Conservation (phyloP, 1,140 invertebrate species). For the Aphelenchoides avenae region DNA sequence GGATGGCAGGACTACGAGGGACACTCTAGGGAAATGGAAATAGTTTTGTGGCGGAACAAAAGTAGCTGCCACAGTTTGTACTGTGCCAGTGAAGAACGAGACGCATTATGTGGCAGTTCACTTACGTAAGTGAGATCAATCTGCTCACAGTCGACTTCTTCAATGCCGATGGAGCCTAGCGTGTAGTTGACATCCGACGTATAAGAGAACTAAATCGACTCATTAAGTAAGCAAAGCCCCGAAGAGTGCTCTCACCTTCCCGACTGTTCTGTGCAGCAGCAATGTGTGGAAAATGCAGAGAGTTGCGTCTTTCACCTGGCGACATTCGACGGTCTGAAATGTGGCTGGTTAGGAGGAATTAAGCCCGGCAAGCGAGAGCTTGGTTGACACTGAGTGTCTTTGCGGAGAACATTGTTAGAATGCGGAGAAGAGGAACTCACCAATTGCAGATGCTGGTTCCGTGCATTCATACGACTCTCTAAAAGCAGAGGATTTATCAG, state of each 20-base stretch:
- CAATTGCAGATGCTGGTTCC: constrained; percentile 43
- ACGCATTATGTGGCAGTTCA: neutral
- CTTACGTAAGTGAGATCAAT: constrained; percentile 49
- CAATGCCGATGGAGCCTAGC: constrained; percentile 38
- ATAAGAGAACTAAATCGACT: constrained; percentile 32
- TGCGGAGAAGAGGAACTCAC: constrained; percentile 25
- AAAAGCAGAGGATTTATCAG: no score
- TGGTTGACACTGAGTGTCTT: neutral
- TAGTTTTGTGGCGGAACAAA: neutral
- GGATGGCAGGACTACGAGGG: neutral
- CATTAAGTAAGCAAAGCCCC: neutral
- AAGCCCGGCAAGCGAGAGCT: neutral
- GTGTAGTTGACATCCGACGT: constrained; percentile 36
- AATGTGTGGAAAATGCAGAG: constrained; percentile 44
- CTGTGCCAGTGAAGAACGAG: neutral
- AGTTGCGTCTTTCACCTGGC: constrained; percentile 36
- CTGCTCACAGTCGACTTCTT: constrained; percentile 41
- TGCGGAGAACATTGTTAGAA: constrained; percentile 2
- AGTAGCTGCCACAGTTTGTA: neutral
- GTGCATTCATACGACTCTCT: constrained; percentile 49
- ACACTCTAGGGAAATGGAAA: neutral
- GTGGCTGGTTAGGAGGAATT: neutral
- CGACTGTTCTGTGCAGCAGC: constrained; percentile 32
- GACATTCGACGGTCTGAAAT: constrained; percentile 41
- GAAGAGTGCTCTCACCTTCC: constrained; percentile 28